A percentile compares a stretch with the other conserved stretches of the same genome.
These are phyloP conservation scores for Watsonalla binaria DNA, from an alignment of 2,888 invertebrate species.

Conservation along the genomic window DNA sequence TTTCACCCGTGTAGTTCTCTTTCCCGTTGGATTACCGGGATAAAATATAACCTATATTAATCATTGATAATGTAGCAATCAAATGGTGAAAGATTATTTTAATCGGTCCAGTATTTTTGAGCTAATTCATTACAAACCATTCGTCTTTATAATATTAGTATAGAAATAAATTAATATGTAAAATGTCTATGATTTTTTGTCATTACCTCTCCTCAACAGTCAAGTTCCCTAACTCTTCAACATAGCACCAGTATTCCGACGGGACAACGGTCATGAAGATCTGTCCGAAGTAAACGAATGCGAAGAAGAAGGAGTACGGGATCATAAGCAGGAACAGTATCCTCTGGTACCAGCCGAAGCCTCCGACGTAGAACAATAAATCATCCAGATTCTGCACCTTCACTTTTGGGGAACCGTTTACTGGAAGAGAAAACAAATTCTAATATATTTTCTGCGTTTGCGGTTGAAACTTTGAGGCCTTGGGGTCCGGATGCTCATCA, in stretches of 20 bases:
- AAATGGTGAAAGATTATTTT: too few species aligned
- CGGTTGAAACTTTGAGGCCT: too few species aligned
- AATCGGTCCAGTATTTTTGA: too few species aligned
- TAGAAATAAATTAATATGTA: too few species aligned
- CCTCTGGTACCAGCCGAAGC: conserved; percentile 70
- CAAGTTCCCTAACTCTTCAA: conserved; percentile 45
- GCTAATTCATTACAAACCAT: too few species aligned
- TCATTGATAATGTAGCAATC: too few species aligned
- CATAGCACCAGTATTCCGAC: conserved; percentile 59
- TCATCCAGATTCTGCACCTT: conserved; percentile 61
- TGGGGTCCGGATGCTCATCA: too few species aligned
- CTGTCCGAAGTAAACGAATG: conserved; percentile 69
- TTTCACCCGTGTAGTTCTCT: too few species aligned
- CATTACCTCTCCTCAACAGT: conserved; percentile 51
- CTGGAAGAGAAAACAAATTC: conserved; percentile 16
- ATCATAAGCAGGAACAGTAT: conserved; percentile 67
- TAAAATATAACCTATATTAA: too few species aligned
- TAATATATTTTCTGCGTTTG: too few species aligned
- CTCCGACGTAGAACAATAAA: conserved; percentile 58
- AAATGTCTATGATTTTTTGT: background rate
- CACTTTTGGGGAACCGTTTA: conserved; percentile 15
- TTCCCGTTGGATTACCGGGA: too few species aligned
- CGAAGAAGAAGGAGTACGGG: conserved; percentile 67
- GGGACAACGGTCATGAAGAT: conserved; percentile 70
- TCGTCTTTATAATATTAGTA: too few species aligned